phyloP scores from a whole-genome alignment of 2,797 vertebrate species.

The Euthynnus affinis region DNA sequence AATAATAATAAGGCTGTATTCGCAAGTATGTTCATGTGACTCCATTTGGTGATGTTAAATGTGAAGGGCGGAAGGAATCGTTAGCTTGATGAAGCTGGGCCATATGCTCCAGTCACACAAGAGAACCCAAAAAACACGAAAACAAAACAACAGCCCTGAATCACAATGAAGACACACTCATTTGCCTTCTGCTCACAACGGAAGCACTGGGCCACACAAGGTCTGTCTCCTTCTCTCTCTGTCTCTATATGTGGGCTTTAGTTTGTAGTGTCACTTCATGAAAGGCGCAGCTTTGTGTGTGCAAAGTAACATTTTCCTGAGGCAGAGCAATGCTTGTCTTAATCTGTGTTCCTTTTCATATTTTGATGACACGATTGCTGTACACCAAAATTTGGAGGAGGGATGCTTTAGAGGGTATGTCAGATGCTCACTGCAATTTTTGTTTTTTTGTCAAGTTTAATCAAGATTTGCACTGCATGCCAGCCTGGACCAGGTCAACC shows the following conservation, averaged over 20 bases:
- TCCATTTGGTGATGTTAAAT: constrained; percentile 61
- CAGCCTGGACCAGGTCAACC: constrained; percentile 7
- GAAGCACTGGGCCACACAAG: constrained; percentile 60
- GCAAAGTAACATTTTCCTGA: constrained; percentile 40
- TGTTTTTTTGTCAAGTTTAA: constrained; percentile 14
- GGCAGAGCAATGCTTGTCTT: constrained; percentile 3
- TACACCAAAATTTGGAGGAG: constrained; percentile 4
- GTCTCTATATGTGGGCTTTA: constrained; percentile 19
- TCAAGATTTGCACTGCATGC: neutral
- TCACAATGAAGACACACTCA: constrained; percentile 76
- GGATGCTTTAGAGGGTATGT: neutral
- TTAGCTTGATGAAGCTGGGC: constrained; percentile 80
- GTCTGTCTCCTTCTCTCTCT: constrained; percentile 31
- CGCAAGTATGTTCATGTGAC: constrained; percentile 32
- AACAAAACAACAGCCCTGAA: constrained; percentile 69
- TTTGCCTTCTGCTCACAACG: constrained; percentile 74
- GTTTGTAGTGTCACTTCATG: constrained; percentile 8
- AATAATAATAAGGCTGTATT: constrained; percentile 55
- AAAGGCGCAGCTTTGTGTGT: constrained; percentile 26
- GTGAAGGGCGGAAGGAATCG: constrained; percentile 65
- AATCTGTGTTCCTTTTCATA: constrained; percentile 22
- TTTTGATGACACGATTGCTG: constrained; percentile 20
- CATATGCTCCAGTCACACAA: constrained; percentile 72
- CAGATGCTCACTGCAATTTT: neutral
- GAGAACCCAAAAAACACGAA: constrained; percentile 65